Conservation (phyloP, 2,888 invertebrate species). For the Amphipoea oculea region DNA sequence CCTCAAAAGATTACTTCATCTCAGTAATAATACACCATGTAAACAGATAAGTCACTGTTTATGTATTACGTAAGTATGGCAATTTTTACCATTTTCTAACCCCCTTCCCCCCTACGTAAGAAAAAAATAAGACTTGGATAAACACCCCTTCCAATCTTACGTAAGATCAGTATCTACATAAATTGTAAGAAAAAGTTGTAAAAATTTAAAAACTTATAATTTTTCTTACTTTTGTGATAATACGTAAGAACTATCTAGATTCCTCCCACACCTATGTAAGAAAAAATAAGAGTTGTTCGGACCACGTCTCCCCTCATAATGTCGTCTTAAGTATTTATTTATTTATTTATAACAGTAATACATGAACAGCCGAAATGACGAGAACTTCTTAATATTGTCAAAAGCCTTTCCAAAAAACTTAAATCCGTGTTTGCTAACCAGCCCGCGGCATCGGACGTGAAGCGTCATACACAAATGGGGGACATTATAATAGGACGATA, state of each 20-base stretch:
- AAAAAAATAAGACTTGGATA: too few relatives aligned
- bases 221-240: not conserved
- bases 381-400: not conserved
- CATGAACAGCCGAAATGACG: not conserved
- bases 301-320: not conserved
- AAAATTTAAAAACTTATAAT: not conserved
- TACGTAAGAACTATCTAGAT: not conserved
- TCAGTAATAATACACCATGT: not conserved
- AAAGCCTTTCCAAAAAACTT: slow-evolving; percentile 25
- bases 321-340: not conserved
- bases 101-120: too few relatives aligned
- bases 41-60: too few relatives aligned
- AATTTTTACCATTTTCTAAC: too few relatives aligned
- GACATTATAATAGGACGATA: slow-evolving; percentile 73
- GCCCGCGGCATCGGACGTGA: slow-evolving; percentile 65
- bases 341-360: too few relatives aligned
- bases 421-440: slow-evolving; percentile 46
- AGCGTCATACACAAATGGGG: slow-evolving; percentile 72
- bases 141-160: too few relatives aligned
- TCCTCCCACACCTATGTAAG: not conserved
- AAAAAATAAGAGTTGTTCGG: not conserved
- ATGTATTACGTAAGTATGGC: too few relatives aligned
- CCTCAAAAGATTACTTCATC: not conserved
- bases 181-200: not conserved
- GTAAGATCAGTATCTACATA: too few relatives aligned